These are phyloP conservation scores for Nemotelus pantherinus DNA, from an alignment of 2,888 invertebrate genomes.

Conservation along the genomic window DNA sequence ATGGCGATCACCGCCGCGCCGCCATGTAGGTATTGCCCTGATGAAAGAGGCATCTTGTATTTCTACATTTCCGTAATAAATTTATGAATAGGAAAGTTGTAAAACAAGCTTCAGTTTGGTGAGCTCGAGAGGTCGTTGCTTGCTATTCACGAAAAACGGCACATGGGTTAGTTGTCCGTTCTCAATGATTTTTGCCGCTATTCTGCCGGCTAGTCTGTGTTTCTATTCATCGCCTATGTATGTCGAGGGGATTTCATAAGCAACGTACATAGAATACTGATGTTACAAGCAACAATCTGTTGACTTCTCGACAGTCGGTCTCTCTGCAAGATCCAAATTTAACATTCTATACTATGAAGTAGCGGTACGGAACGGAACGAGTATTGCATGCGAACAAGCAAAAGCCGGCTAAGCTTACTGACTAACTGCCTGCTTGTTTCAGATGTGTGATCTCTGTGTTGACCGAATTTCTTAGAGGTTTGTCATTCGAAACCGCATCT, in stretches of 20 bases:
- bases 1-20: background rate
- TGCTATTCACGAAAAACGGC: background rate
- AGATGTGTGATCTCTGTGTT: too few species aligned
- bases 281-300: background rate
- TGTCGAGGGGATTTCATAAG: background rate
- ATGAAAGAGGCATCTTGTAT: conserved; percentile 6
- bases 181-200: background rate
- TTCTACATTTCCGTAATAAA: conserved; percentile 19
- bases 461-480: too few species aligned
- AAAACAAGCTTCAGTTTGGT: background rate
- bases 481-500: too few species aligned
- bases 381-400: too few species aligned
- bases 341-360: too few species aligned
- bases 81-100: conserved; percentile 12
- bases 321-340: too few species aligned
- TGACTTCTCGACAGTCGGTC: background rate
- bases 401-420: too few species aligned
- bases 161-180: background rate
- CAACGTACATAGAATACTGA: background rate
- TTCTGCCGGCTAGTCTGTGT: background rate
- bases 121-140: conserved; percentile 13
- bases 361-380: too few species aligned
- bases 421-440: too few species aligned
- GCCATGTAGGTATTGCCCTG: background rate
- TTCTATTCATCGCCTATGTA: background rate